Evolutionary conservation across 1,140 invertebrate genomes (phyloP), one percentile per base, ranked within the genome.

Genomic region (Trichonephila clavipes): DNA sequence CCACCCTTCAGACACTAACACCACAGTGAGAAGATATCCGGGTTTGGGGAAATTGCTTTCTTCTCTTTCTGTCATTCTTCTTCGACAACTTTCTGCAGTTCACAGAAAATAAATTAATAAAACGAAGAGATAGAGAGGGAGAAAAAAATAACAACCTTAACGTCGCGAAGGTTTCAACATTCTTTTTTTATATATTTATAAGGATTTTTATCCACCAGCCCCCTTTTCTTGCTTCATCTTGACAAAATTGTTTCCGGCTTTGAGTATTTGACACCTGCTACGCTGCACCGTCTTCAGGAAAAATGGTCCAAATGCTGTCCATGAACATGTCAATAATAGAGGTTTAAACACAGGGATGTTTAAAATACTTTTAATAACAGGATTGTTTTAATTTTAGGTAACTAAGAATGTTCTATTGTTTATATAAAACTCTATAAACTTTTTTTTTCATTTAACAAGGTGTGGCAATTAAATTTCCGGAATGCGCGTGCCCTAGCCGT

Each of bases 191-290:
- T 51, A 51, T 83, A 83, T 83, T 58, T 83, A 51, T 83, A 83
- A 59, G 81, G 81, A 83, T 83, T 83, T 83, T 83, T 77, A 77
- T 77, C 18, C 28, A 3, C 16, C 14, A 14, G 14, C 69, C 18
- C 1, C 1, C 64, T 69, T 18, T 69, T 12, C 8, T 83, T n/a
- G 10, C 24, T n/a, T 40, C 51, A 51, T 83, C 19, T 24, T 83
- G 81, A 59, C 81, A 83, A 83, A 83, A 83, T 83, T 83, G 81
- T 83, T 83, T 83, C 81, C 81, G 81, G 81, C 81, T 83, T 83
- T 83, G 81, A 83, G 44, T 40, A 83, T 51, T 83, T 83, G 81
- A 83, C 81, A 83, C 81, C 81, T 83, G 81, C 40, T 51, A 83
- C 69, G 81, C 81, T 24, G 21, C 58, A 21, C 40, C 12, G 44